A percentile compares a stretch with the other conserved stretches of the same genome.
These are phyloP conservation scores for Nematolebias whitei DNA, from an alignment of 2,113 vertebrate genomes.

Conservation along the genomic window DNA sequence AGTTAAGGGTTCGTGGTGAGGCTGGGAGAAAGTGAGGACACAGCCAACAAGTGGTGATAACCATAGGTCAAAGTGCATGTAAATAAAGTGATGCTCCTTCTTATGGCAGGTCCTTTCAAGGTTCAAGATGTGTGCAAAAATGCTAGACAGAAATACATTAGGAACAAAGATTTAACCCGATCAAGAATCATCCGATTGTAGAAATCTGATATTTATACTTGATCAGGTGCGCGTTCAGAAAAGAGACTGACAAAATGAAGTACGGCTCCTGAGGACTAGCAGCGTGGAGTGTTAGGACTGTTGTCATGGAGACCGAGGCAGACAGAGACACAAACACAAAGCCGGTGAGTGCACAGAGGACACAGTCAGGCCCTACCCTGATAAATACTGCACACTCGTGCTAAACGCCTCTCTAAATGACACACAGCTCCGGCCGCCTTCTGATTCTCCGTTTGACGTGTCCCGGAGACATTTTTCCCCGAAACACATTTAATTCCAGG, in stretches of 20 bases:
- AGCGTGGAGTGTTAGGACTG: neutral
- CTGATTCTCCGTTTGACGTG: conserved; percentile 33
- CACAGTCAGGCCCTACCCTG: conserved; percentile 27
- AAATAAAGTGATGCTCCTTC: neutral
- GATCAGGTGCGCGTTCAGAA: neutral
- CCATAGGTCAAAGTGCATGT: neutral
- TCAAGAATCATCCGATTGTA: neutral
- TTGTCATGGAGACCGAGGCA: too few relatives aligned
- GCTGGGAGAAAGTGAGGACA: neutral
- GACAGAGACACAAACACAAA: conserved; percentile 39
- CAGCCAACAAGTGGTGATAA: neutral
- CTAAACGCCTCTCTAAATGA: conserved; percentile 34
- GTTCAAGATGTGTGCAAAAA: too few relatives aligned
- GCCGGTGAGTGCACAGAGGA: conserved; percentile 5
- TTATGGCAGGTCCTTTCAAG: too few relatives aligned
- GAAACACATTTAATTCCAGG: conserved; percentile 52
- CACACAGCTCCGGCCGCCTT: conserved; percentile 5
- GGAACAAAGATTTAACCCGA: neutral
- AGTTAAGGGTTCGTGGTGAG: neutral
- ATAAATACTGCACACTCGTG: conserved; percentile 61
- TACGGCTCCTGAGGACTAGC: neutral
- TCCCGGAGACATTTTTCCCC: conserved; percentile 53
- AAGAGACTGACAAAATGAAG: neutral
- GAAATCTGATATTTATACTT: neutral
- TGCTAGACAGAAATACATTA: too few relatives aligned